These are phyloP conservation scores for Drosophila quasianomalipes DNA, from an alignment of 2,888 invertebrate species.

Conservation along the genomic window DNA sequence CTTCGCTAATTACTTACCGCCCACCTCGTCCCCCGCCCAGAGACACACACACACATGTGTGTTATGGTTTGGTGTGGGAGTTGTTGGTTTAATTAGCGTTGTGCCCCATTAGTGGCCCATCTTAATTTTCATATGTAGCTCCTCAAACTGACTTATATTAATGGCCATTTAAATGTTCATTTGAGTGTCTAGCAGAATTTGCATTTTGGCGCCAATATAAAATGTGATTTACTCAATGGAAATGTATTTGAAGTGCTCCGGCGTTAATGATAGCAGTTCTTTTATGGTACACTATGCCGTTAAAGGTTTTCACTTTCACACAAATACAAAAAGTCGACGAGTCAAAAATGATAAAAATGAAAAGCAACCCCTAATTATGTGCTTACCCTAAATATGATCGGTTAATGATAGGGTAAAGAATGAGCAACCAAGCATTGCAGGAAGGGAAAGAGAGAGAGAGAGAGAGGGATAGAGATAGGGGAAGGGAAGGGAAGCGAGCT, in stretches of 20 bases:
- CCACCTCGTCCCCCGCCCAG: not conserved
- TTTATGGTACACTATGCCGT: conserved; percentile 1
- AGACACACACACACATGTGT: conserved; percentile 14
- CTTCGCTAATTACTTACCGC: conserved; percentile 72
- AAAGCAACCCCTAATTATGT: conserved; percentile 74
- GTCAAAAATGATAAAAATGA: conserved; percentile 35
- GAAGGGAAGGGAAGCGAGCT: conserved; percentile 6
- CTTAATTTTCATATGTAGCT: conserved; percentile 64
- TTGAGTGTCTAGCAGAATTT: conserved; percentile 20
- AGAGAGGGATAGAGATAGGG: not conserved
- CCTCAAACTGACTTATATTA: conserved; percentile 51
- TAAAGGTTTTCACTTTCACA: conserved; percentile 46
- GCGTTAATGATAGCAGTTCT: conserved; percentile 49
- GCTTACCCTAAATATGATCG: conserved; percentile 78
- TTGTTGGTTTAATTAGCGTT: conserved; percentile 68
- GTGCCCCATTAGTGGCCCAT: conserved; percentile 62
- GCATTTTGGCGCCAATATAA: conserved; percentile 52
- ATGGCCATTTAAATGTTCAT: conserved; percentile 73
- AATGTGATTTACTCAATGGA: conserved; percentile 28
- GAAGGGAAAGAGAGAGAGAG: not conserved
- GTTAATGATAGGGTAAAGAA: conserved; percentile 73
- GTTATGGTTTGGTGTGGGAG: not conserved
- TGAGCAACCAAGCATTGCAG: conserved; percentile 10
- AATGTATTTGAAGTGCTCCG: conserved; percentile 48
- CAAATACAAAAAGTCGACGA: conserved; percentile 45